Percentiles rank a stretch among this genome's conserved stretches.
phyloP scores from a whole-genome alignment of 1,140 invertebrate genomes.

The Amyelois transitella region DNA sequence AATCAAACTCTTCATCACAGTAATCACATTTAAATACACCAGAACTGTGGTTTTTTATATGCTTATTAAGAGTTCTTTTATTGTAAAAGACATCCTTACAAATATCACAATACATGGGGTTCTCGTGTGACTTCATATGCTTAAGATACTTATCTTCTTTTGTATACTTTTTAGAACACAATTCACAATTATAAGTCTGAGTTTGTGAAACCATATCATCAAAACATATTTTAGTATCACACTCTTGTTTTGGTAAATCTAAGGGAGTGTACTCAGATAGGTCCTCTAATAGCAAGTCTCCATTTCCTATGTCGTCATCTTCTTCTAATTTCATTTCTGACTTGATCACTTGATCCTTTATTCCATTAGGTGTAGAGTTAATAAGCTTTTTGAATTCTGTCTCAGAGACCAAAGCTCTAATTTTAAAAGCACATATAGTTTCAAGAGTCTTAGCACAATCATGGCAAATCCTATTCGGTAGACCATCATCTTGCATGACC shows the following conservation, averaged over 20 bases:
- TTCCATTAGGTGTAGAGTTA: slow-evolving; percentile 1
- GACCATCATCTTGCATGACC: slow-evolving; percentile 54
- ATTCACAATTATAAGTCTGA: background rate
- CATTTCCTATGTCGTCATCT: slow-evolving; percentile 21
- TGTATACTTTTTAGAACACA: slow-evolving; percentile 10
- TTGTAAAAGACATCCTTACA: slow-evolving; percentile 30
- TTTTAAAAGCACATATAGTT: slow-evolving; percentile 48
- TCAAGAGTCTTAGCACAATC: slow-evolving; percentile 51
- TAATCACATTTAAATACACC: slow-evolving; percentile 15
- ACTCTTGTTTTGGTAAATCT: slow-evolving; percentile 1
- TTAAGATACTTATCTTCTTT: slow-evolving; percentile 34
- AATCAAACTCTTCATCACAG: slow-evolving; percentile 25
- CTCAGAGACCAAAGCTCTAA: slow-evolving; percentile 42
- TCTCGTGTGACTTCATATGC: slow-evolving; percentile 32
- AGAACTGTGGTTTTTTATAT: background rate
- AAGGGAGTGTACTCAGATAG: background rate
- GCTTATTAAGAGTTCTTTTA: background rate
- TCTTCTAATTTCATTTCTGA: slow-evolving; percentile 26
- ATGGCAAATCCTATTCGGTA: slow-evolving; percentile 62
- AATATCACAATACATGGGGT: slow-evolving; percentile 31
- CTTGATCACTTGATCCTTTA: slow-evolving; percentile 35
- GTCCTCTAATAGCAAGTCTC: background rate
- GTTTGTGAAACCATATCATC: background rate
- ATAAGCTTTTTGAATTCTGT: slow-evolving; percentile 44
- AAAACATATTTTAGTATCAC: background rate